These are phyloP conservation scores for Carabus problematicus DNA, from an alignment of 2,888 invertebrate species.

Conservation along the genomic window DNA sequence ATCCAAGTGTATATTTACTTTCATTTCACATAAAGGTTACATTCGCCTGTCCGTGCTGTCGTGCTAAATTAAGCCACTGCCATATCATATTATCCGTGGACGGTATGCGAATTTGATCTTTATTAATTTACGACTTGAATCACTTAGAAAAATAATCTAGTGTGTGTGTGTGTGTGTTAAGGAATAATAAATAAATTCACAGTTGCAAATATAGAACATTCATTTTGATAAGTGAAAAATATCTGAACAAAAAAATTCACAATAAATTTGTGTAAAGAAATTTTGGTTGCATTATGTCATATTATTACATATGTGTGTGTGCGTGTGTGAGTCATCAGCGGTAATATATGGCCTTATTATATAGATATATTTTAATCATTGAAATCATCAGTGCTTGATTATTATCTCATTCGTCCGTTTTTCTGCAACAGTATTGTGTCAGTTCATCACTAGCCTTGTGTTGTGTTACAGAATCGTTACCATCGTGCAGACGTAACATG, in stretches of 20 bases:
- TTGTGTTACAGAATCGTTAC: conserved; percentile 6
- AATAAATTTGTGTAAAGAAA: too few relatives aligned
- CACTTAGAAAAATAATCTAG: not conserved
- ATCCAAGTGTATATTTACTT: not conserved
- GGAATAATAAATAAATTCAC: not conserved
- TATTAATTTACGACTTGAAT: not conserved
- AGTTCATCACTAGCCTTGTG: not conserved
- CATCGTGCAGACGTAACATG: not conserved
- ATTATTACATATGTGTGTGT: too few relatives aligned
- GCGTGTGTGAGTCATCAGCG: conserved; percentile 18
- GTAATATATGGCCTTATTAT: conserved; percentile 19
- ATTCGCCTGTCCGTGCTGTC: not conserved
- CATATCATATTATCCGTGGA: not conserved
- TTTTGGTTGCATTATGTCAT: conserved; percentile 25
- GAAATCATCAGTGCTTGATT: conserved; percentile 17
- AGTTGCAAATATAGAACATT: not conserved
- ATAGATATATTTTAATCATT: conserved; percentile 29
- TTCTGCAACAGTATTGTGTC: not conserved
- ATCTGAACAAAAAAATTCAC: too few relatives aligned
- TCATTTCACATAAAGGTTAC: conserved; percentile 3
- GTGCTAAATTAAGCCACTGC: not conserved
- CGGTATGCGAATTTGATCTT: not conserved
- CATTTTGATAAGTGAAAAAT: too few relatives aligned
- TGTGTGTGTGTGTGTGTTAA: not conserved
- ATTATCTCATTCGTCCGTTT: not conserved